Evolutionary conservation across 1,140 invertebrate species (phyloP), one percentile per base, ranked within the genome.

Genomic region (Camponotus pennsylvanicus): DNA sequence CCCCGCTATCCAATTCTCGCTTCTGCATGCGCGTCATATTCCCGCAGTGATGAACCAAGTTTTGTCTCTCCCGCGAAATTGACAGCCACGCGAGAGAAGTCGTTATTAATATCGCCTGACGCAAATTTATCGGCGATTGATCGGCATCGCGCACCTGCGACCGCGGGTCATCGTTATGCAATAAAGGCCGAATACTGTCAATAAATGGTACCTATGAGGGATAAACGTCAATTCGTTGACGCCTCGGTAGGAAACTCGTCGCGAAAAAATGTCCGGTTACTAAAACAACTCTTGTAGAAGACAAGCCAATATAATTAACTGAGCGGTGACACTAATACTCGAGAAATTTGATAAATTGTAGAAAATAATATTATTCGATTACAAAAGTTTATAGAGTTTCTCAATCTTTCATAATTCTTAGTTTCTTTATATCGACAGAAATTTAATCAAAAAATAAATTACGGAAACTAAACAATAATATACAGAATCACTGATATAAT

Each of bases 61-160:
- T 75, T 75, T n/a, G 27, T 18, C 13, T 42, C 34, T 13, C 13
- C 15, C 15, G 18, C 32, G 15, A 52, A 40, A 71, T 32, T 52
- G 49, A 18, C 27, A 61, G 6, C 40, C 52, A n/a, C 63, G 45
- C 57, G 49, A 45, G n/a, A 69, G 34, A 27, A 59, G 8, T 52
- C 69, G 78, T 70, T 83, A 63, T 49, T 63, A 75, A 75, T 49
- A 61, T 8, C 37, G 55, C 8, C 40, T 49, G 67, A 59, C 69
- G 79, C 9, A 61, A 75, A 83, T 73, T 83, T 75, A 49, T 73
- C 55, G 8, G 15, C 79, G 13, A 70, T 80, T 80, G 64, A 80
- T 80, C 64, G 64, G 69, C 45, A 59, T 21, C 55, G 69, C 69
- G 79, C 79, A 83, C 13, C 52, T 83, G 79, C 79, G 57, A 61